Base-by-base conservation (phyloP, 2,888 invertebrate genomes). In the Zygaena filipendulae region DNA sequence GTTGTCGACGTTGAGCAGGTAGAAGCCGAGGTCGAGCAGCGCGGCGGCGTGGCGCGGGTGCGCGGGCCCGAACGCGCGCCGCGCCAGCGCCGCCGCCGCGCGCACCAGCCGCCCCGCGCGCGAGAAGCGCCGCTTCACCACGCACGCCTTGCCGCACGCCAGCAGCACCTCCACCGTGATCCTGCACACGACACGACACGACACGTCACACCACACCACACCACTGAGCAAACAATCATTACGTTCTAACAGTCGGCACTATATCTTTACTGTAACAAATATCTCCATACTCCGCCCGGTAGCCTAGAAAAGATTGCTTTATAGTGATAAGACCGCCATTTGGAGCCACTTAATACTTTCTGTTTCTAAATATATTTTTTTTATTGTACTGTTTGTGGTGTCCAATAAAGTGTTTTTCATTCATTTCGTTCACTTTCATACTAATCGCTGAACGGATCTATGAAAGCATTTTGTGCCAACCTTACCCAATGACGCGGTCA, bases 21-120 rank as follows among this genome's bases (percentile, higher is more conserved):
- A 95, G 80, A 92, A 95, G 39, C 93, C 96, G 64, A 91, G 93
- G 75, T 95, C 95, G 42, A 92, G 81, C 33, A 96, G 80, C 21
- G 91, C 87, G 60, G 92, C 92, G 12, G 95, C 90, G 61, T 88
- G 90, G 49, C 89, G 88, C 30, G 91, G 92, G 74, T 93, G 92
- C n/a, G 75, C 62, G 12, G 77, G 64, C 2, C 85, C 85, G 64
- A 85, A 87, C 23, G 82, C 63, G 43, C 79, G 72, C 9, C 86
- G 81, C 8, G 91, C 88, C 29, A 87, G 74, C 35, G 84, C 84
- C 21, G 92, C 87, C 1, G 93, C 95, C 70, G 93, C 90, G 37
- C 87, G 86, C 42, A 95, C 91, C 27, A 95, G 79, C 40, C 91
- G 74, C 44, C 91, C 91, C 13, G 95, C 95, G 51, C 87, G 86